These are phyloP conservation scores for Balearica regulorum DNA, from an alignment of 2,797 vertebrate species.

Conservation along the genomic window DNA sequence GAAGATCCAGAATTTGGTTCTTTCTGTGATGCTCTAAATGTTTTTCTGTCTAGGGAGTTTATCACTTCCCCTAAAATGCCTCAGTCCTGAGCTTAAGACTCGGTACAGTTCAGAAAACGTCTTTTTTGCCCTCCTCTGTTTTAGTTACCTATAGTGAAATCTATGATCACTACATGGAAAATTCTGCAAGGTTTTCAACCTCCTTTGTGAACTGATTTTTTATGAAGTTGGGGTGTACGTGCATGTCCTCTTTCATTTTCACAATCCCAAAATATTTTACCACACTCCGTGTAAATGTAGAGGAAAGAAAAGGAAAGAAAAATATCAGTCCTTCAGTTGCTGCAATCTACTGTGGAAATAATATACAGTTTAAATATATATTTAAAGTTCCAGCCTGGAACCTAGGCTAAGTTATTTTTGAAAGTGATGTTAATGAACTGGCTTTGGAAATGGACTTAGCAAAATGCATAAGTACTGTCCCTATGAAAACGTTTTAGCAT, in stretches of 20 bases:
- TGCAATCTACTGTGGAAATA: neutral
- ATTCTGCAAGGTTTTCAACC: neutral
- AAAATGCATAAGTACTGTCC: neutral
- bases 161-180: neutral
- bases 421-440: neutral
- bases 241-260: neutral
- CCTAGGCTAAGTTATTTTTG: neutral
- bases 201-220: neutral
- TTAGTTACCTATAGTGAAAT: neutral
- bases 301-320: neutral
- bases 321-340: neutral
- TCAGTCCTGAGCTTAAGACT: neutral
- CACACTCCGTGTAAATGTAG: neutral
- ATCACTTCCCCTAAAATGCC: neutral
- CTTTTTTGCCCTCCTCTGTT: neutral
- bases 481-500: neutral
- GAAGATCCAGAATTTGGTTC: neutral
- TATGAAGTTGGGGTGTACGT: neutral
- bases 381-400: neutral
- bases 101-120: neutral
- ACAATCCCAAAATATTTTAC: neutral
- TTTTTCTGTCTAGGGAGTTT: neutral
- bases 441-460: neutral
- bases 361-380: neutral
- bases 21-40: neutral